These are phyloP conservation scores for Heliconius ethilla DNA, from an alignment of 2,888 invertebrate species.

Conservation along the genomic window DNA sequence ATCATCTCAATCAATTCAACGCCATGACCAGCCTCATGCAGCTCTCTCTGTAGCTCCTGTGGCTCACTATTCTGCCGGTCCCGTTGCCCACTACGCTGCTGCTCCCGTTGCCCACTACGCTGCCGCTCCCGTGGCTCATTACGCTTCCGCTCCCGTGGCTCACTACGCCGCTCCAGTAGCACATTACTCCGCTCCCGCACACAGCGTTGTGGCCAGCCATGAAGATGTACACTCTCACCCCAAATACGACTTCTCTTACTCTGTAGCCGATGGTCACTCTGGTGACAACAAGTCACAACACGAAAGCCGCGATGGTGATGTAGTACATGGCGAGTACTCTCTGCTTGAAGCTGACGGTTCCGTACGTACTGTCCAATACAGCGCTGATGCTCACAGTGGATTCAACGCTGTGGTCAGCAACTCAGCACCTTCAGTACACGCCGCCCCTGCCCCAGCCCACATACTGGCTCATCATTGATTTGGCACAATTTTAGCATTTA, in stretches of 20 bases:
- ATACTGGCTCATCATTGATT: slow-evolving; percentile 65
- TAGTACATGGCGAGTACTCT: slow-evolving; percentile 72
- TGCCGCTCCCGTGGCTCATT: slow-evolving; percentile 52
- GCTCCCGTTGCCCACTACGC: slow-evolving; percentile 47
- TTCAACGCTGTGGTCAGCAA: slow-evolving; percentile 71
- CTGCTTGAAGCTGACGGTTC: slow-evolving; percentile 79
- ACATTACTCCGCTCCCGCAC: slow-evolving; percentile 57
- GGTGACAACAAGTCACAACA: slow-evolving; percentile 79
- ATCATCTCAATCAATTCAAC: slow-evolving; percentile 67
- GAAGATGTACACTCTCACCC: slow-evolving; percentile 71
- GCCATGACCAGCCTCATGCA: slow-evolving; percentile 59
- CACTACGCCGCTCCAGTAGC: slow-evolving; percentile 13
- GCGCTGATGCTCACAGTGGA: slow-evolving; percentile 77
- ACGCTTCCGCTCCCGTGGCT: slow-evolving; percentile 35
- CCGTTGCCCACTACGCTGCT: slow-evolving; percentile 54
- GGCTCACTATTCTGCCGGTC: slow-evolving; percentile 48
- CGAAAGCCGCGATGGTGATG: slow-evolving; percentile 55
- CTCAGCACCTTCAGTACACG: slow-evolving; percentile 55
- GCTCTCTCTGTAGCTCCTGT: slow-evolving; percentile 54
- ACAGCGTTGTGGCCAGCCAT: slow-evolving; percentile 56
- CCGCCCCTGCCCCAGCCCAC: slow-evolving; percentile 50
- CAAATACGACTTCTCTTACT: slow-evolving; percentile 81
- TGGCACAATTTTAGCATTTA: slow-evolving; percentile 43
- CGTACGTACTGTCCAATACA: slow-evolving; percentile 78
- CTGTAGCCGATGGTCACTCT: slow-evolving; percentile 80